Evolutionary conservation across 2,888 invertebrate genomes (phyloP).

Genomic region (Lypha dubia): DNA sequence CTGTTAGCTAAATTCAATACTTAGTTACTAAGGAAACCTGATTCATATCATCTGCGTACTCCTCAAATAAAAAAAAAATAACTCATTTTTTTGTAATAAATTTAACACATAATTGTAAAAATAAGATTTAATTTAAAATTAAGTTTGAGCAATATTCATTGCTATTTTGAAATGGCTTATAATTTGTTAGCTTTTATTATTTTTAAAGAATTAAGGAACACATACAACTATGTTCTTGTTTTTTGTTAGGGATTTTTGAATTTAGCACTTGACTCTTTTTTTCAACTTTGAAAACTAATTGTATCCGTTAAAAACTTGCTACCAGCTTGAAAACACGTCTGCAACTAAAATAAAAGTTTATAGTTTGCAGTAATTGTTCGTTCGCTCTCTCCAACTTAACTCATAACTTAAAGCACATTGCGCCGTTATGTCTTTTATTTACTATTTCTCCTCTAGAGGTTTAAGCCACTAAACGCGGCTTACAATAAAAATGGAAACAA

Average conservation of each 20-base stretch:
- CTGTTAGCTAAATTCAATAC: conserved; percentile 53
- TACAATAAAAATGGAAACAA: conserved; percentile 20
- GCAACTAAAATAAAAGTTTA: conserved; percentile 74
- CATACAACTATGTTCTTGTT: conserved; percentile 32
- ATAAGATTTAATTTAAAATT: neutral
- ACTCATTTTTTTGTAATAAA: conserved; percentile 57
- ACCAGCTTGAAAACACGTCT: conserved; percentile 75
- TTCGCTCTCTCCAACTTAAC: conserved; percentile 67
- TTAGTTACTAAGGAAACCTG: conserved; percentile 63
- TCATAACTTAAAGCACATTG: conserved; percentile 49
- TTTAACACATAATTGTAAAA: neutral
- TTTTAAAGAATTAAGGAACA: conserved; percentile 20
- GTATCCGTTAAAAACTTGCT: conserved; percentile 70
- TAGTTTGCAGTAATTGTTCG: conserved; percentile 67
- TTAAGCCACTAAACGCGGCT: conserved; percentile 64
- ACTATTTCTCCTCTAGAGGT: neutral
- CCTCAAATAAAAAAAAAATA: conserved; percentile 7
- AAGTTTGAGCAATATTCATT: neutral
- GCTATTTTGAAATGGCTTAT: neutral
- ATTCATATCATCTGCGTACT: conserved; percentile 66
- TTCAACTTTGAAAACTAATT: conserved; percentile 9
- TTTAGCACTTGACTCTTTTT: conserved; percentile 30
- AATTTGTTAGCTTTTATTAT: neutral
- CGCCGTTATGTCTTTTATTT: conserved; percentile 13
- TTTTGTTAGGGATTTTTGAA: neutral